Evolutionary conservation across 1,140 invertebrate genomes (phyloP).

Genomic region (Acromyrmex echinatior): DNA sequence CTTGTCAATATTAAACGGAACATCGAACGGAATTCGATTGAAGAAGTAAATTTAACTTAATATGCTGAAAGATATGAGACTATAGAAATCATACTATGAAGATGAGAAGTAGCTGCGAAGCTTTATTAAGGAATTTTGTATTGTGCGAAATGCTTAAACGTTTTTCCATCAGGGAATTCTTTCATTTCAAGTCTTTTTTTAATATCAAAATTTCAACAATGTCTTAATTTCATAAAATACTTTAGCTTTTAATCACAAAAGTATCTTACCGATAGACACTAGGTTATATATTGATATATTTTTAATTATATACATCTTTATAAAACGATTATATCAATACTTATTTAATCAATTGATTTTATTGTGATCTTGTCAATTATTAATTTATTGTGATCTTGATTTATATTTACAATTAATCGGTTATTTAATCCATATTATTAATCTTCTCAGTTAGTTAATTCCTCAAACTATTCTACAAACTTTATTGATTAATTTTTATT

Average conservation of each 20-base stretch:
- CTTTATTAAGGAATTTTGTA: conserved; percentile 17
- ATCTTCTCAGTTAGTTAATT: background rate
- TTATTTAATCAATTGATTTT: background rate
- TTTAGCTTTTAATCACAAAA: background rate
- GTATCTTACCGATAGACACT: too few species aligned
- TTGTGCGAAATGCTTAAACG: background rate
- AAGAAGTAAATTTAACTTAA: conserved; percentile 36
- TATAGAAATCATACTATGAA: background rate
- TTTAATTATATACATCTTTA: background rate
- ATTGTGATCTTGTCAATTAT: background rate
- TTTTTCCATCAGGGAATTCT: background rate
- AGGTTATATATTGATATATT: background rate
- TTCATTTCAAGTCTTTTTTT: background rate
- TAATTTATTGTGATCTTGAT: background rate
- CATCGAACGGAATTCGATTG: background rate
- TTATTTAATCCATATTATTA: background rate
- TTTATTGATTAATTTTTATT: background rate
- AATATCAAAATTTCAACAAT: conserved; percentile 1
- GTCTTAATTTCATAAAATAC: background rate
- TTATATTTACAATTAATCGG: background rate
- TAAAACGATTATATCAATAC: conserved; percentile 17
- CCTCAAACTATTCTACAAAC: background rate
- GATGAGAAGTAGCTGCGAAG: background rate
- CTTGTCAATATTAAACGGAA: conserved; percentile 38
- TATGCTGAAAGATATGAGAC: conserved; percentile 14